phyloP scores from a whole-genome alignment of 2,888 invertebrate genomes.

The Parnassius orleans region DNA sequence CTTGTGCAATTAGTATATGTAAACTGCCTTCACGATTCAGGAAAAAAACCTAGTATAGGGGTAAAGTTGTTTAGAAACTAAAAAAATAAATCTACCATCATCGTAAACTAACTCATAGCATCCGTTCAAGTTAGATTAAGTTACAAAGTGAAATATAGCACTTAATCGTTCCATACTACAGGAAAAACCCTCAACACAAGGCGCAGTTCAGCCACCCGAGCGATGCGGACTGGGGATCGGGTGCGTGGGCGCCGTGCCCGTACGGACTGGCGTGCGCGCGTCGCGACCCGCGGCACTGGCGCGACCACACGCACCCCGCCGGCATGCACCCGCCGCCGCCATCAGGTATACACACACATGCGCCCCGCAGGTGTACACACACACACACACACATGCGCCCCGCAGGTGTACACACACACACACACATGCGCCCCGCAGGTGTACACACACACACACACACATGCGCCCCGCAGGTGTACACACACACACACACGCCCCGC shows the following conservation, averaged over 20 bases:
- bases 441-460: too few species aligned
- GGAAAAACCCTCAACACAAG: conserved; percentile 82
- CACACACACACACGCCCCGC: too few species aligned
- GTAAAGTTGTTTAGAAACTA: too few species aligned
- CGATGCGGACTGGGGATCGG: conserved; percentile 80
- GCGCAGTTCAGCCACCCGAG: conserved; percentile 83
- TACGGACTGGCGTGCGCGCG: conserved; percentile 81
- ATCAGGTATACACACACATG: conserved; percentile 17
- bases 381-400: background rate
- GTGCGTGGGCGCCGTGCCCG: conserved; percentile 76
- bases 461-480: too few species aligned
- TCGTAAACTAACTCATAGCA: too few species aligned
- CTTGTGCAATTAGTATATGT: too few species aligned
- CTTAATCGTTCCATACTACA: conserved; percentile 38
- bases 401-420: background rate
- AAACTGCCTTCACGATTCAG: too few species aligned
- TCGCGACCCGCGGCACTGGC: conserved; percentile 80
- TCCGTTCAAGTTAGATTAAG: too few species aligned
- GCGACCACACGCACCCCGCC: conserved; percentile 73
- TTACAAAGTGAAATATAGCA: too few species aligned
- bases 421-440: too few species aligned
- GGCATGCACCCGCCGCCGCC: conserved; percentile 40
- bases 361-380: background rate
- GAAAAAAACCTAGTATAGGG: too few species aligned
- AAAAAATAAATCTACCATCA: too few species aligned